A percentile compares a stretch with the other conserved stretches of the same genome.
Evolutionary conservation across 2,113 vertebrate species (phyloP).

Genomic region (Hippopotamus amphibius): DNA sequence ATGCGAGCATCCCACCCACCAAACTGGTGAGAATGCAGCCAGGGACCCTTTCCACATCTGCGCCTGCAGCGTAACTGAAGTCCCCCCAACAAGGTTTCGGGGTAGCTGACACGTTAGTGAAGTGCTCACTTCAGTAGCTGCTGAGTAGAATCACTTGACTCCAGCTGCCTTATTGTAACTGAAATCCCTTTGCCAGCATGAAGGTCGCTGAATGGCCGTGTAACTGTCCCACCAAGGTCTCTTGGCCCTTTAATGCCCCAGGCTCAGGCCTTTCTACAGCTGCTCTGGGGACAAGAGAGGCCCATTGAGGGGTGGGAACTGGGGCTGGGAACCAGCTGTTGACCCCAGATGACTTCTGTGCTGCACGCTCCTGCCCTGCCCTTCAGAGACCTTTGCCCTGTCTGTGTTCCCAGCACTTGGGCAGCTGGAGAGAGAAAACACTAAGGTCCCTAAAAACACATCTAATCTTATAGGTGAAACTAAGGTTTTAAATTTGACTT

Average conservation of each 20-base stretch:
- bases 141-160: not conserved
- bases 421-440: not conserved
- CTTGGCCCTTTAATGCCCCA: not conserved
- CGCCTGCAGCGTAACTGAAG: fast-evolving
- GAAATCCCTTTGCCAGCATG: not conserved
- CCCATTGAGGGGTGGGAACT: fast-evolving
- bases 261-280: not conserved
- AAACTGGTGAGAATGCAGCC: not conserved
- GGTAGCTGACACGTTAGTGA: not conserved
- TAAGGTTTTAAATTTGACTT: not conserved
- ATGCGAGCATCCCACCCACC: not conserved
- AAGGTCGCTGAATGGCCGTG: no score
- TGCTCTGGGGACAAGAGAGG: not conserved
- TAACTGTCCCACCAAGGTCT: no score
- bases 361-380: not conserved
- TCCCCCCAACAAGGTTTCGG: not conserved
- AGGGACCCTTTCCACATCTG: not conserved
- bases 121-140: not conserved
- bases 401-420: not conserved
- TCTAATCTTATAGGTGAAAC: not conserved
- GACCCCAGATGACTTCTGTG: not conserved
- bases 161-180: not conserved
- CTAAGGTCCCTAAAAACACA: not conserved
- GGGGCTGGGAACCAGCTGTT: not conserved
- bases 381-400: not conserved